Evolutionary conservation across 2,113 vertebrate species (phyloP), one percentile per base, ranked within the genome.

Genomic region (Ifrita kowaldi): DNA sequence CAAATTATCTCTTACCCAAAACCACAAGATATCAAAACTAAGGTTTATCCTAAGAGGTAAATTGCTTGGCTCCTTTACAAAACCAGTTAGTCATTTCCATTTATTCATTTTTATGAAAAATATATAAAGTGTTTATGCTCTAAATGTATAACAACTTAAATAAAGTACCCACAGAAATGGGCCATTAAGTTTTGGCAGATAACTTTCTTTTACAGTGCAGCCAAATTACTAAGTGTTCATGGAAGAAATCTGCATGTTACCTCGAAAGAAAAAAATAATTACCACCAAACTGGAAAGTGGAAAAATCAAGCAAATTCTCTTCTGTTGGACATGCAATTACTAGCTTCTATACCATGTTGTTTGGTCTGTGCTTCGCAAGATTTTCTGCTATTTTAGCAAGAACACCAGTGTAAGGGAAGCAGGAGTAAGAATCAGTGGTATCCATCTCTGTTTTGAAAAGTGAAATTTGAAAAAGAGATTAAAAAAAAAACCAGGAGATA

Each of bases 401-500:
- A 84, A 95, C 95, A 90, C 47, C 50, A 86, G 50, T 1, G 1
- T 52, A 57, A 96, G 69, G 17, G 23, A 78, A 96, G 50, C 27
- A 95, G 53, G 28, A 94, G 35, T 47, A 91, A 49, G 95, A 94
- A 94, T 91, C 55, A 85, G 23, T 79, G 71, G 33, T 55, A 86
- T 56, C 70, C 41, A 81, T 28, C 35, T 55, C 41, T 78, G 47
- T 35, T 87, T 90, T 69, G 32, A 62, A 70, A 84, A 33, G 67
- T 22, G 16, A 95, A 95, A 96, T 94, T 91, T 95, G 67, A 62
- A 91, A 96, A 96, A 87, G 35, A 86, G 44, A 53, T 30, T 93
- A 28, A 95, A 94, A 94, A 89, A 65, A 82, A 97, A 96, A 89
- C 2, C 55, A 33, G 41, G 65, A 94, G 52, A 84, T 46, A 96